Conservation (phyloP, 2,113 vertebrate species). For the Oreochromis tanganicae region DNA sequence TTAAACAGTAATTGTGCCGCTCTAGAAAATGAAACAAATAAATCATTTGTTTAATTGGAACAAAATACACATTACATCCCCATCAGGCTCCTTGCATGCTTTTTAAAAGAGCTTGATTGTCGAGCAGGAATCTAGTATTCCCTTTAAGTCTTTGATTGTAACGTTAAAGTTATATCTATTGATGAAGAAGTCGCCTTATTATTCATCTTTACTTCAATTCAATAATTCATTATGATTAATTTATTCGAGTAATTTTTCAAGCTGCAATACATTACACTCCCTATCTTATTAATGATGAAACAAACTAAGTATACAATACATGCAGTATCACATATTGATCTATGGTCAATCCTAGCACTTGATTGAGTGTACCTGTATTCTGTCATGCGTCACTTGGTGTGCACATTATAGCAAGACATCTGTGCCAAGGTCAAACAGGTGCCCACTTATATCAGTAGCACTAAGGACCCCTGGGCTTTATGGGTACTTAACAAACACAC, state of each 20-base stretch:
- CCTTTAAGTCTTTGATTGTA: background rate
- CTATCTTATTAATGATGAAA: background rate
- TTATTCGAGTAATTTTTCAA: background rate
- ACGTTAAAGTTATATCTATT: background rate
- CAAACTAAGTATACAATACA: background rate
- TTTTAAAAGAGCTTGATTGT: background rate
- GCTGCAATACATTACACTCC: background rate
- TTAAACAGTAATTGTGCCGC: background rate
- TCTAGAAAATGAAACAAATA: background rate
- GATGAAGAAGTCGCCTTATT: background rate
- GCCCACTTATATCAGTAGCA: conserved; percentile 47
- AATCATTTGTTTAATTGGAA: background rate
- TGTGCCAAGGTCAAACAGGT: conserved; percentile 63
- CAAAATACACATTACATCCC: background rate
- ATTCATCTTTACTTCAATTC: background rate
- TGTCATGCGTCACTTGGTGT: conserved; percentile 9
- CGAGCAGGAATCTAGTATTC: background rate
- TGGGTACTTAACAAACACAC: conserved; percentile 64
- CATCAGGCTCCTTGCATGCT: background rate
- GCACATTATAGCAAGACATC: conserved; percentile 4
- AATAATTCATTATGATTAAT: background rate
- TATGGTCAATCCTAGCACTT: background rate
- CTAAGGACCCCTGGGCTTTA: conserved; percentile 42
- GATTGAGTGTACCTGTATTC: background rate
- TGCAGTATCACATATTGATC: background rate